Percentiles rank a stretch among this genome's conserved stretches.
phyloP scores from a whole-genome alignment of 2,113 vertebrate genomes.

The Gila orcuttii region DNA sequence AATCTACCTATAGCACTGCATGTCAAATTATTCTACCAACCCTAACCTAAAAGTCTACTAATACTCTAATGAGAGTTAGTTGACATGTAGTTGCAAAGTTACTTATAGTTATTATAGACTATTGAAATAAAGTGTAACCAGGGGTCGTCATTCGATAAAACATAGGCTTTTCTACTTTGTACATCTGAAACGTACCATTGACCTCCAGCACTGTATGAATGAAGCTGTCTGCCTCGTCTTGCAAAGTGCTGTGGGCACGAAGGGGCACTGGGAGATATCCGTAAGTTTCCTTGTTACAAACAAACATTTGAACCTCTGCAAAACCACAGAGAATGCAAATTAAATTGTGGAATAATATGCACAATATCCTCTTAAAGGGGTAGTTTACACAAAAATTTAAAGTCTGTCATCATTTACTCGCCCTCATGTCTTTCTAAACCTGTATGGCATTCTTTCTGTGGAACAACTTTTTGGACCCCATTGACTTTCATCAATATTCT shows the following conservation, averaged over 20 bases:
- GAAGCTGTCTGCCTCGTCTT: conserved; percentile 88
- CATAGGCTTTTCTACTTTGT: conserved; percentile 36
- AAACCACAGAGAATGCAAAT: conserved; percentile 4
- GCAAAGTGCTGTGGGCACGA: conserved; percentile 81
- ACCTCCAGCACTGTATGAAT: conserved; percentile 84
- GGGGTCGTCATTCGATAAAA: conserved; percentile 34
- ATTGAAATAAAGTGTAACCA: too few relatives aligned
- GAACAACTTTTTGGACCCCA: background rate
- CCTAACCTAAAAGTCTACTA: too few relatives aligned
- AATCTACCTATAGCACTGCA: too few relatives aligned
- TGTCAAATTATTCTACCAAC: too few relatives aligned
- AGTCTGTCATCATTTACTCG: too few relatives aligned
- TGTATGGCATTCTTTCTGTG: background rate
- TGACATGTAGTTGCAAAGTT: too few relatives aligned
- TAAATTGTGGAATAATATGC: background rate
- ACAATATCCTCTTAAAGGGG: background rate
- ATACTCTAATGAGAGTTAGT: too few relatives aligned
- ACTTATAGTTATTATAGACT: too few relatives aligned
- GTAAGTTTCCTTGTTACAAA: conserved; percentile 85
- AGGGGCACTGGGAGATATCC: conserved; percentile 87
- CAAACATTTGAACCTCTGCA: conserved; percentile 89
- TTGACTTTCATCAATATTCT: background rate
- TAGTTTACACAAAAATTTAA: background rate
- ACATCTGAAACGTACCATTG: conserved; percentile 78
- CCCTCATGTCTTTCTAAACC: background rate